Evolutionary conservation across 2,113 vertebrate species (phyloP), one percentile per base, ranked within the genome.

Genomic region (Petroica traversi): DNA sequence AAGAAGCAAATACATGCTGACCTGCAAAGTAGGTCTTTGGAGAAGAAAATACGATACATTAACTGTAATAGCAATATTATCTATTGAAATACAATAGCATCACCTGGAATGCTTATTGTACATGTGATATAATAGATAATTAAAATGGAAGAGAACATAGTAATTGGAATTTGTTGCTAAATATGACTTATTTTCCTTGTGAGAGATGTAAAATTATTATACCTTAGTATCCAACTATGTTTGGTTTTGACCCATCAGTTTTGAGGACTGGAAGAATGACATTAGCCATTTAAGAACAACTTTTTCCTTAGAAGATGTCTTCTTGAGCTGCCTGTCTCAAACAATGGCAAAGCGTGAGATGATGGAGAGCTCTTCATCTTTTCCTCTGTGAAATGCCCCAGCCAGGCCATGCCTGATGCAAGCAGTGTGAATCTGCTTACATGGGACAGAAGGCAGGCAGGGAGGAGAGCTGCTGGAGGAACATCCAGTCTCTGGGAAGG

Each of bases 271-370:
- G 59, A 66, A 78, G 52, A 88, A 40, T 19, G 91, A 22, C 36
- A 72, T 36, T 43, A 66, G 54, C 36, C 43, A 45, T 55, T 48
- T 55, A 69, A 78, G 52, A 93, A n/a, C 3, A 46, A 10, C 23
- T 74, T 62, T 54, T 63, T 61, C 41, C 41, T 84, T 59, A 41
- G 67, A 91, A 68, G 49, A 24, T 0, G 0, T 57, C 31, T 67
- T 78, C 26, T 67, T 58, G 38, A 88, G 57, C 33, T 92, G 48
- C 40, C 16, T 55, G 26, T 76, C 41, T 77, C n/a, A 57, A 73
- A 80, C 26, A 76, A 20, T 0, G 0, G 38, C 61, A 49, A 43
- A 48, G 45, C 0, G 0, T 40, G 67, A 73, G 43, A 38, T 19
- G 40, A 41, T 6, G 5, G 64, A 63, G 71, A 86, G 33, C 41